These are phyloP conservation scores for Epsilonema sp. DNA, from an alignment of 2,888 invertebrate genomes.

Conservation along the genomic window DNA sequence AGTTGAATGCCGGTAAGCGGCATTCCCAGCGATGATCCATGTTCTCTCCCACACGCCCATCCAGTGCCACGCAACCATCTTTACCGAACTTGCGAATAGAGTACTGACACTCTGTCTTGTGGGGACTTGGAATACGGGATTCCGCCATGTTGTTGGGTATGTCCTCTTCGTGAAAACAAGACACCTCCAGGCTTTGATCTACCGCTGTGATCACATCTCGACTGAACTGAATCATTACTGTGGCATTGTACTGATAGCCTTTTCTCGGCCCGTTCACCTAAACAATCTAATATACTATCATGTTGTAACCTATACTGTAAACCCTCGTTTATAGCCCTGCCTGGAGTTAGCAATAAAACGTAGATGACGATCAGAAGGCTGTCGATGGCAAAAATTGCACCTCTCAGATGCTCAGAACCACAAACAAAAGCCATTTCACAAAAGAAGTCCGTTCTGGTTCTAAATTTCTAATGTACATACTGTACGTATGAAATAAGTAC, in stretches of 20 bases:
- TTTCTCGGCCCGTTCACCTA: no score
- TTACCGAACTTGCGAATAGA: conserved; percentile 18
- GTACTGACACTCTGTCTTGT: conserved; percentile 20
- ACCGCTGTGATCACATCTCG: conserved; percentile 23
- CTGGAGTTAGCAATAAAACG: no score
- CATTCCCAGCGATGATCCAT: conserved; percentile 25
- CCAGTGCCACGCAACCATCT: conserved; percentile 22
- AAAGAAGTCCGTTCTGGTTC: no score
- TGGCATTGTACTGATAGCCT: conserved; percentile 21
- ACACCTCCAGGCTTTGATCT: conserved; percentile 19
- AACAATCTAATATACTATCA: no score
- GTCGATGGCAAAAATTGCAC: no score
- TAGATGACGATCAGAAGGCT: no score
- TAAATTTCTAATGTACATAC: no score
- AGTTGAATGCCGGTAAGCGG: conserved; percentile 21
- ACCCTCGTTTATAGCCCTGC: no score
- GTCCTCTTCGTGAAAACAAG: conserved; percentile 17
- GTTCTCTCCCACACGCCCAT: conserved; percentile 24
- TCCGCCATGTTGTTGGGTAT: conserved; percentile 16
- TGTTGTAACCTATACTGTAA: no score
- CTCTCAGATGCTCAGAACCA: no score
- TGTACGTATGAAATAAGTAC: no score
- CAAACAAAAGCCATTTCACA: no score
- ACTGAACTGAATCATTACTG: conserved; percentile 24
- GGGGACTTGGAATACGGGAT: conserved; percentile 13